Evolutionary conservation across 2,113 vertebrate species (phyloP).

Genomic region (Nanorana parkeri): DNA sequence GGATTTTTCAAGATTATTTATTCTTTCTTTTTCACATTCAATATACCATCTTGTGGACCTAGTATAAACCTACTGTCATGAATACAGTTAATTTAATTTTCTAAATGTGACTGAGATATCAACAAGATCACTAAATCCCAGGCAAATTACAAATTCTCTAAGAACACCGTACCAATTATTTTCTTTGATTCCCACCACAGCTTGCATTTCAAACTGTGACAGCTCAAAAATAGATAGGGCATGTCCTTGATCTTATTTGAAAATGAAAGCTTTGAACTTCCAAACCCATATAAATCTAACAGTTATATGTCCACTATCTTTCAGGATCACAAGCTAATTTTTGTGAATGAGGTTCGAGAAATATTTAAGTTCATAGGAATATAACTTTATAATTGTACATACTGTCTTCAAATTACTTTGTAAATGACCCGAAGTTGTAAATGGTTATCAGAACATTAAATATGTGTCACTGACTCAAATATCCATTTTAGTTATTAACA

Average conservation of each 20-base stretch:
- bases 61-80: slow-evolving; percentile 13
- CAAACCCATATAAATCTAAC: slow-evolving; percentile 19
- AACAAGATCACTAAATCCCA: slow-evolving; percentile 37
- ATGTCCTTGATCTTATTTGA: slow-evolving; percentile 46
- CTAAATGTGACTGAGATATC: slow-evolving; percentile 13
- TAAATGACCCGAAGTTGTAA: no score
- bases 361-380: neutral
- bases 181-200: slow-evolving; percentile 45
- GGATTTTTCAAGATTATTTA: neutral
- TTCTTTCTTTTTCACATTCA: slow-evolving; percentile 1
- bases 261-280: slow-evolving; percentile 50
- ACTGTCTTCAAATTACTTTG: no score
- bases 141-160: slow-evolving; percentile 47
- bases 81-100: slow-evolving; percentile 37
- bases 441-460: no score
- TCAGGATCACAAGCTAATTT: neutral
- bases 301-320: slow-evolving; percentile 16
- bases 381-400: neutral
- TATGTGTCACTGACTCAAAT: no score
- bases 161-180: slow-evolving; percentile 49
- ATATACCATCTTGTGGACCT: neutral
- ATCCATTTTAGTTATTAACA: no score
- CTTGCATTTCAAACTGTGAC: slow-evolving; percentile 49
- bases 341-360: neutral
- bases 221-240: slow-evolving; percentile 42